These are phyloP conservation scores for Scrobipalpa atriplicella DNA, from an alignment of 2,888 invertebrate species.

Conservation along the genomic window DNA sequence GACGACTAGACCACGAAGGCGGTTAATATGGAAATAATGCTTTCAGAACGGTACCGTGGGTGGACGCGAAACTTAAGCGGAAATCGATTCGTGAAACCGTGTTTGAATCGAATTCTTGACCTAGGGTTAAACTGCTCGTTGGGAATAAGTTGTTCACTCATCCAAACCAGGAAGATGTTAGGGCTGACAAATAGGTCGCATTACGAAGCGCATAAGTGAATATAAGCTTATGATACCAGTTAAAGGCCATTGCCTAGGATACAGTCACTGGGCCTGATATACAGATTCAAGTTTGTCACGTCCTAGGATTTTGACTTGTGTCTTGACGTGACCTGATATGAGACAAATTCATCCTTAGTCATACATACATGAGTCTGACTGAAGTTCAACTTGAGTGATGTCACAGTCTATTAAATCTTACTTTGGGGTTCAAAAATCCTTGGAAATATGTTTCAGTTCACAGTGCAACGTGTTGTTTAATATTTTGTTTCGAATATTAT, in stretches of 20 bases:
- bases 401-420: too few relatives aligned
- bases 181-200: conserved; percentile 1
- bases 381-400: too few relatives aligned
- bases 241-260: background rate
- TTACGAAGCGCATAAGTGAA: background rate
- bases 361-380: too few relatives aligned
- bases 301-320: too few relatives aligned
- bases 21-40: conserved; percentile 32
- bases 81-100: conserved; percentile 66
- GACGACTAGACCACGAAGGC: too few relatives aligned
- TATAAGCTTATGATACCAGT: background rate
- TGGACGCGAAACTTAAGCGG: conserved; percentile 66
- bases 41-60: conserved; percentile 58
- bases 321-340: too few relatives aligned
- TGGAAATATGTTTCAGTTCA: too few relatives aligned
- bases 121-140: conserved; percentile 68
- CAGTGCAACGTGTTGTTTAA: too few relatives aligned
- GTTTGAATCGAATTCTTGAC: conserved; percentile 65
- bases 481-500: too few relatives aligned
- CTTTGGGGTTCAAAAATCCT: too few relatives aligned
- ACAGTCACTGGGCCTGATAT: background rate
- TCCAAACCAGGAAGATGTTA: conserved; percentile 24
- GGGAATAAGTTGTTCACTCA: conserved; percentile 65
- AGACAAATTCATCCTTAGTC: too few relatives aligned
- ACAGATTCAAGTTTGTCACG: too few relatives aligned